phyloP scores from a whole-genome alignment of 2,113 vertebrate species.

The Pangasianodon hypophthalmus region DNA sequence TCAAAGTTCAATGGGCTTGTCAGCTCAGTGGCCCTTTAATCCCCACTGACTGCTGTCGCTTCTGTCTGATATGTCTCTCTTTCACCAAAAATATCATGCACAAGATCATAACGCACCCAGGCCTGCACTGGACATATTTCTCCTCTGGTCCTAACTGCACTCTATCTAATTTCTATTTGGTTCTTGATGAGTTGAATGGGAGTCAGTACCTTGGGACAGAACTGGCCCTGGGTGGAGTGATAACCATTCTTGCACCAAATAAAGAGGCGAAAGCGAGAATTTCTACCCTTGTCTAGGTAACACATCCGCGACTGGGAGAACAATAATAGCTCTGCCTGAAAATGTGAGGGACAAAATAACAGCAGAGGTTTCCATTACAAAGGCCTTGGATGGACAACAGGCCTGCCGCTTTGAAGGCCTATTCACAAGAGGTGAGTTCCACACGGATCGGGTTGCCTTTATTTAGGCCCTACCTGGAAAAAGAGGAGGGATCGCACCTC shows the following conservation, averaged over 20 bases:
- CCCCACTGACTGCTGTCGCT: slow-evolving; percentile 26
- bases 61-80: slow-evolving; percentile 23
- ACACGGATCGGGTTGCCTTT: slow-evolving; percentile 54
- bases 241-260: slow-evolving; percentile 58
- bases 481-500: slow-evolving; percentile 48
- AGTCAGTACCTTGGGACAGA: slow-evolving; percentile 43
- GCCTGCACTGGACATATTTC: neutral
- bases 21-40: slow-evolving; percentile 50
- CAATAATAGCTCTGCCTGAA: slow-evolving; percentile 65
- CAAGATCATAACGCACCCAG: slow-evolving; percentile 25
- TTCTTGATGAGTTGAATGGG: slow-evolving; percentile 57
- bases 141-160: neutral
- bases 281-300: slow-evolving; percentile 61
- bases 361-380: slow-evolving; percentile 62
- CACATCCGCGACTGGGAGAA: slow-evolving; percentile 58
- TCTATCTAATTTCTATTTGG: slow-evolving; percentile 52
- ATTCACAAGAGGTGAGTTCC: slow-evolving; percentile 55
- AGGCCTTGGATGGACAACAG: slow-evolving; percentile 51
- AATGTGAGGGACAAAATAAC: slow-evolving; percentile 65
- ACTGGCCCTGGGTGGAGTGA: slow-evolving; percentile 47
- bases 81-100: slow-evolving; percentile 42
- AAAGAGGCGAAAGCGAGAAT: slow-evolving; percentile 63
- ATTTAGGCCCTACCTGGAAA: slow-evolving; percentile 52
- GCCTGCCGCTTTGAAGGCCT: slow-evolving; percentile 53
- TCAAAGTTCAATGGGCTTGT: slow-evolving; percentile 59